Evolutionary conservation across 92 coral and sea anemone genomes (phyloP).

Genomic region (Epizoanthus stellaris): DNA sequence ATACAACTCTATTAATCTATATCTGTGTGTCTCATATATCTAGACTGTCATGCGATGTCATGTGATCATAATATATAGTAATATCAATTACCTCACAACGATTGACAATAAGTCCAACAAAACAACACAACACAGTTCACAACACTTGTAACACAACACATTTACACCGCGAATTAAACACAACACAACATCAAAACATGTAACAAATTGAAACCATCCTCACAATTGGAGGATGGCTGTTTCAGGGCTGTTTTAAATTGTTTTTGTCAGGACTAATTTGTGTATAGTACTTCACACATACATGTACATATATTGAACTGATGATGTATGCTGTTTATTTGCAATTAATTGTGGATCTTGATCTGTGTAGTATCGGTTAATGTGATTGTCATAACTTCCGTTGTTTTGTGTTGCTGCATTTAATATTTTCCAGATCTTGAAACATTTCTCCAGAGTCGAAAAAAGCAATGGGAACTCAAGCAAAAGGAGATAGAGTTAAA

Average conservation of each 20-base stretch:
- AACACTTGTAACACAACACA: no score
- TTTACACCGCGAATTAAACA: no score
- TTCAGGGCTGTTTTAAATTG: no score
- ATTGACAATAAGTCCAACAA: background rate
- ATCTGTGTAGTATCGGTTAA: background rate
- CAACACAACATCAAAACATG: no score
- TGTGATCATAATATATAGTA: background rate
- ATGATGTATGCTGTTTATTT: no score
- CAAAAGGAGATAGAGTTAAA: constrained; percentile 28
- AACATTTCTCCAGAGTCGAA: constrained; percentile 7
- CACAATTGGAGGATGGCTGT: no score
- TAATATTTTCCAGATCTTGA: constrained; percentile 34
- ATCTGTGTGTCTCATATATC: background rate
- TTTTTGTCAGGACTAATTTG: no score
- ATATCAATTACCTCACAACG: background rate
- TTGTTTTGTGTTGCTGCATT: constrained; percentile 7
- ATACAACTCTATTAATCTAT: background rate
- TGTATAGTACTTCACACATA: no score
- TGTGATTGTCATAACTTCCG: background rate
- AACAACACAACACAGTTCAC: background rate
- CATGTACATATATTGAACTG: no score
- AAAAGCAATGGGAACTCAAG: constrained; percentile 11
- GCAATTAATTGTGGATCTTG: no score
- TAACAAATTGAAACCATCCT: no score
- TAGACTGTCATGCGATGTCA: background rate